Conservation (phyloP, 2,888 invertebrate genomes). For the Elegia similella region DNA sequence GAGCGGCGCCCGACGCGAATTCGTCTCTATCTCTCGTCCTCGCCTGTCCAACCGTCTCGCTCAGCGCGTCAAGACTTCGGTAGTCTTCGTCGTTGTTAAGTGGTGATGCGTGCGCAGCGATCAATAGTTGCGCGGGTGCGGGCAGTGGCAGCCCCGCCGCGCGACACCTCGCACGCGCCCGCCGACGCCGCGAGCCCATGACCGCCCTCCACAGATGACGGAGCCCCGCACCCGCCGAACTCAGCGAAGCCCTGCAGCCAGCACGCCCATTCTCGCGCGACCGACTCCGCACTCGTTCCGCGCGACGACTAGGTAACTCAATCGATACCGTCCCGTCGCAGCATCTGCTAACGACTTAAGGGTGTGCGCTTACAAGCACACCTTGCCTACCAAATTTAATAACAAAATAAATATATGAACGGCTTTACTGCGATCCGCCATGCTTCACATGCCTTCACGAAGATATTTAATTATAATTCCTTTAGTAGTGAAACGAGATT, state of each 20-base stretch:
- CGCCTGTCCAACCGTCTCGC: not conserved
- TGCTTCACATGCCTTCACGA: too few relatives aligned
- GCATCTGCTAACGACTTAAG: conserved; percentile 49
- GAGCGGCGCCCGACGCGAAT: not conserved
- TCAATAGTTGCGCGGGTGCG: conserved; percentile 55
- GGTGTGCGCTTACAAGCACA: conserved; percentile 20
- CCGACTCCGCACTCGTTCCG: conserved; percentile 43
- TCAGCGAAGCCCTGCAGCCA: conserved; percentile 59
- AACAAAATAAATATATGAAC: not conserved
- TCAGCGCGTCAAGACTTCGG: not conserved
- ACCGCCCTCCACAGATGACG: conserved; percentile 79
- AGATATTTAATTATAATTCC: too few relatives aligned
- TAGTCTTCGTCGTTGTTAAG: conserved; percentile 41
- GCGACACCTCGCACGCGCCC: conserved; percentile 62
- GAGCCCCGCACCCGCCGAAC: conserved; percentile 70
- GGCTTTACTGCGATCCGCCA: too few relatives aligned
- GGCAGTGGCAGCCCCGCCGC: conserved; percentile 72
- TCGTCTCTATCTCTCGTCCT: not conserved
- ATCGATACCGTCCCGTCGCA: conserved; percentile 59
- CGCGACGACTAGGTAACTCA: conserved; percentile 66
- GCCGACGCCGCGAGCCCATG: conserved; percentile 58
- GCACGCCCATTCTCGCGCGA: conserved; percentile 53
- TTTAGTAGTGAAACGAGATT: too few relatives aligned
- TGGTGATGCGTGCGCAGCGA: conserved; percentile 73
- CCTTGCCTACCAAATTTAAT: not conserved